Percentiles rank a stretch among this genome's conserved stretches.
These are phyloP conservation scores for Drosophila fulvimacula DNA, from an alignment of 2,888 invertebrate species.

Conservation along the genomic window DNA sequence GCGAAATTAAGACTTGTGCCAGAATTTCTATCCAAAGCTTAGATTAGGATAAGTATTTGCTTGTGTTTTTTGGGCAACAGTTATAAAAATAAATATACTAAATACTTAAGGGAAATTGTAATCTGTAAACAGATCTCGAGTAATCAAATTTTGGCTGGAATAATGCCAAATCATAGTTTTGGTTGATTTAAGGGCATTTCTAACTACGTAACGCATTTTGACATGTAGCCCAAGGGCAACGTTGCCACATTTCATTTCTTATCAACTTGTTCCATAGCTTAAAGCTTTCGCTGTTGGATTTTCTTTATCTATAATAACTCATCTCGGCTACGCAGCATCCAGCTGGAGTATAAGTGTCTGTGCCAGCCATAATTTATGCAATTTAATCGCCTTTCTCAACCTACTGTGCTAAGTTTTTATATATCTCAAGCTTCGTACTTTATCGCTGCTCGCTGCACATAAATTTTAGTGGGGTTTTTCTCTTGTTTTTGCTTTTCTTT, in stretches of 20 bases:
- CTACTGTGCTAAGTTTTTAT: constrained; percentile 13
- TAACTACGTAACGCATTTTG: not conserved
- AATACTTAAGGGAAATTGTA: too few species aligned
- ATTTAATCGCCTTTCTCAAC: constrained; percentile 67
- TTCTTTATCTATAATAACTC: constrained; percentile 56
- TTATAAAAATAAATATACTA: too few species aligned
- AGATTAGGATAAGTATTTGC: too few species aligned
- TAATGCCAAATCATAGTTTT: not conserved
- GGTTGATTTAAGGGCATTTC: not conserved
- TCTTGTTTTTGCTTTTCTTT: not conserved
- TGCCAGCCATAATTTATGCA: constrained; percentile 60
- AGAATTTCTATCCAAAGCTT: too few species aligned
- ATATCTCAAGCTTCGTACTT: constrained; percentile 19
- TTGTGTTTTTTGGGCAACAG: too few species aligned
- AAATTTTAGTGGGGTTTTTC: constrained; percentile 37
- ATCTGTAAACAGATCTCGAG: not conserved
- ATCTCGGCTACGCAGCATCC: constrained; percentile 51
- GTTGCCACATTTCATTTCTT: constrained; percentile 33
- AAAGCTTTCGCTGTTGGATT: constrained; percentile 27
- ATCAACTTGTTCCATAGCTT: constrained; percentile 11
- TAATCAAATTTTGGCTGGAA: not conserved
- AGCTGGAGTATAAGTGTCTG: constrained; percentile 8
- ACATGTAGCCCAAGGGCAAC: constrained; percentile 13
- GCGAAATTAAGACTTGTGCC: too few species aligned
- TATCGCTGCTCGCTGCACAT: constrained; percentile 49